Evolutionary conservation across 2,888 invertebrate genomes (phyloP), one percentile per base, ranked within the genome.

Genomic region (Homarus gammarus): DNA sequence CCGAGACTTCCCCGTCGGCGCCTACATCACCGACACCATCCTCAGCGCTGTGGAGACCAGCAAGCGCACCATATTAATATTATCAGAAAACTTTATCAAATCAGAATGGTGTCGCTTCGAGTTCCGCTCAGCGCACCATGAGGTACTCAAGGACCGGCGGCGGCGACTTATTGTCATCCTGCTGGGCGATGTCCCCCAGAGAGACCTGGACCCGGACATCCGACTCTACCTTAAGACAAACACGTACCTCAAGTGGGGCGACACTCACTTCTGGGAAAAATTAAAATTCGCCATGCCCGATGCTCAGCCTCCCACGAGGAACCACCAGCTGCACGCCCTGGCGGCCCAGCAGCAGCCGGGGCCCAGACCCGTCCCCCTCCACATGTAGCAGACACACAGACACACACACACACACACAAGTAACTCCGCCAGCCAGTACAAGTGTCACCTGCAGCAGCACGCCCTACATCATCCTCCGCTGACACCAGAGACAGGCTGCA

Each of bases 211-310:
- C 94, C 96, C 97, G 5, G 97, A 97, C 93, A 96, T 98, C 93
- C 96, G 97, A 93, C 95, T 97, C 92, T 97, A 97, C 94, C 95
- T 98, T 92, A 97, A 98, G 94, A 97, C 97, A 84, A 96, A 97
- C 93, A 97, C 97, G 84, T 95, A 97, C 81, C 95, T 98, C 90
- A 95, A 96, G 92, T 97, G 97, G 96, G 97, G 97, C 93, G 98
- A 98, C 94, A 96, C 97, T 93, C 95, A 97, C 93, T 99, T 99
- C 95, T 98, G 98, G 98, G 98, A 98, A 94, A 96, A 98, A 93
- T 95, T 99, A 91, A 96, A 97, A 93, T 98, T 97, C 94, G 97
- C 97, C 91, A 94, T 98, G 93, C 97, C 97, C 44, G 97, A 97
- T 93, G 96, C 91, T 18, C 82, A 85, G 36, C 88, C 90, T 18